Evolutionary conservation across 2,113 vertebrate species (phyloP).

Genomic region (Nestor notabilis): DNA sequence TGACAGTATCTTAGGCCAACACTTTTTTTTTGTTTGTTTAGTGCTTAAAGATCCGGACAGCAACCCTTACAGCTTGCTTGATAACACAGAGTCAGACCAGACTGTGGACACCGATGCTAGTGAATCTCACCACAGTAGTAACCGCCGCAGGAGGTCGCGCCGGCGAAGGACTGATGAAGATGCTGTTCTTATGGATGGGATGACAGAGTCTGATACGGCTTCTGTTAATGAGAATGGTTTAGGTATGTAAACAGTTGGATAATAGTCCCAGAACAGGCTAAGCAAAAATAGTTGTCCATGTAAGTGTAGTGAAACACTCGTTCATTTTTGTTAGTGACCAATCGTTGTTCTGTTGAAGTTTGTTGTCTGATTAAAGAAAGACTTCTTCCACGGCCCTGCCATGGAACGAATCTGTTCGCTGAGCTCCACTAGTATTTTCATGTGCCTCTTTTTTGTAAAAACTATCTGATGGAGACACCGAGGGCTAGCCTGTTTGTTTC

Average conservation of each 20-base stretch:
- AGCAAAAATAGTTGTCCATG: not conserved
- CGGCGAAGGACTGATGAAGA: constrained; percentile 95
- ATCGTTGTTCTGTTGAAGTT: not conserved
- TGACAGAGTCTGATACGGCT: constrained; percentile 95
- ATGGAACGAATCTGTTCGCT: not conserved
- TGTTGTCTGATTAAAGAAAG: constrained; percentile 26
- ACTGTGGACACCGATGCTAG: constrained; percentile 95
- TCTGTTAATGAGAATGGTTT: constrained; percentile 97
- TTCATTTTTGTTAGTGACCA: constrained; percentile 2
- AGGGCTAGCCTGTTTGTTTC: not conserved
- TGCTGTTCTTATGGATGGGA: constrained; percentile 91
- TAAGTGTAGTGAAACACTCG: constrained; percentile 7
- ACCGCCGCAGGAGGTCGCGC: constrained; percentile 91
- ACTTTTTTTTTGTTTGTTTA: constrained; percentile 61
- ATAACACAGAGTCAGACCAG: constrained; percentile 97
- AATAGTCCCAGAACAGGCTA: not conserved
- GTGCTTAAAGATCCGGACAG: constrained; percentile 90
- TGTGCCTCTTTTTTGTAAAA: constrained; percentile 9
- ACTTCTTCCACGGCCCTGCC: not conserved
- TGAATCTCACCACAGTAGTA: constrained; percentile 90
- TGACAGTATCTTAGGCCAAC: constrained; percentile 2
- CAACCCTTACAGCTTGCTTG: constrained; percentile 88
- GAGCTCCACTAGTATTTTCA: constrained; percentile 11
- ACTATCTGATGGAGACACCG: not conserved
- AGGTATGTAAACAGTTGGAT: constrained; percentile 80